These are phyloP conservation scores for Alfaro cultratus DNA, from an alignment of 2,797 vertebrate genomes.

Conservation along the genomic window DNA sequence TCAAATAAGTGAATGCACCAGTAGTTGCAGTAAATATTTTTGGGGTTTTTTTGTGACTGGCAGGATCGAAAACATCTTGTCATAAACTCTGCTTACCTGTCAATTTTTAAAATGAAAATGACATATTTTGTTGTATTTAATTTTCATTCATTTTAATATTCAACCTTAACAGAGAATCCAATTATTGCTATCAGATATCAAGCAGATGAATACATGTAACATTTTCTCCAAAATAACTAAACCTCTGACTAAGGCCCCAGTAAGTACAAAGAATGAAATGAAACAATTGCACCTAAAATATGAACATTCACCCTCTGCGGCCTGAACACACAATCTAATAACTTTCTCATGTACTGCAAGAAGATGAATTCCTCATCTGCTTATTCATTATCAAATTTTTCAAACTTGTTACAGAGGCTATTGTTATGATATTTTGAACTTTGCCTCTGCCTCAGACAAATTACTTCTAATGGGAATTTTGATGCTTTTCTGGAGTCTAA, in stretches of 20 bases:
- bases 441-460: background rate
- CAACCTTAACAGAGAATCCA: background rate
- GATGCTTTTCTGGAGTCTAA: background rate
- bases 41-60: background rate
- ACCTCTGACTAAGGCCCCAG: background rate
- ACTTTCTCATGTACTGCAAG: background rate
- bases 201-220: background rate
- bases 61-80: background rate
- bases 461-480: background rate
- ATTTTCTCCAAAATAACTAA: background rate
- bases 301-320: background rate
- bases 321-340: background rate
- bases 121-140: background rate
- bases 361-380: no score
- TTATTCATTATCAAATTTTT: background rate
- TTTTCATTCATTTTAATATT: background rate
- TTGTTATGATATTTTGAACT: background rate
- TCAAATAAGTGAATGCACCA: background rate
- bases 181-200: background rate
- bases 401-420: background rate
- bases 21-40: background rate
- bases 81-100: background rate
- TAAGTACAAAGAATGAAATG: background rate
- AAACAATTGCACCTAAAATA: background rate
- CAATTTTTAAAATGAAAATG: background rate